Conservation (phyloP, 2,888 invertebrate genomes). For the Prosopocoilus inquinatus region DNA sequence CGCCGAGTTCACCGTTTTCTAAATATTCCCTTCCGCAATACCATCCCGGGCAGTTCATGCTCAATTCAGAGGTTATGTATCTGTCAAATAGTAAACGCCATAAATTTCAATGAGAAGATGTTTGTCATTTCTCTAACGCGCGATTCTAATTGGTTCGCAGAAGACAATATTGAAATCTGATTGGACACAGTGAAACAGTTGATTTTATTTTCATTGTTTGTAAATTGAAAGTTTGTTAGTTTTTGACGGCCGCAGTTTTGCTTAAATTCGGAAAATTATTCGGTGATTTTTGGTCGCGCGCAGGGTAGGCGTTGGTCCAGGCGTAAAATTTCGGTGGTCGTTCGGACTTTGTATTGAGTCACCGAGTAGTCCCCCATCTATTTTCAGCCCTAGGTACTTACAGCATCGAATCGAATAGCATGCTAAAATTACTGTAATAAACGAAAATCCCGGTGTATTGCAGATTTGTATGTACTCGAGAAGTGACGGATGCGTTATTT, state of each 20-base stretch:
- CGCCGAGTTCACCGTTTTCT: constrained; percentile 70
- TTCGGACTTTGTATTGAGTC: constrained; percentile 43
- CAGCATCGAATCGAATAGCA: constrained; percentile 61
- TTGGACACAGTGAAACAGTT: constrained; percentile 34
- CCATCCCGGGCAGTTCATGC: constrained; percentile 69
- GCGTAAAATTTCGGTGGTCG: constrained; percentile 6
- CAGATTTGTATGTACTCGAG: constrained; percentile 21
- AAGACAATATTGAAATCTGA: constrained; percentile 30
- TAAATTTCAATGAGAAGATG: constrained; percentile 27
- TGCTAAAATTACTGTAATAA: constrained; percentile 62
- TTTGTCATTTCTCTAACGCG: constrained; percentile 31
- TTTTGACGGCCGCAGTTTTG: constrained; percentile 17
- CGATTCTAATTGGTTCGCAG: constrained; percentile 29
- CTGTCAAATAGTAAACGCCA: constrained; percentile 25
- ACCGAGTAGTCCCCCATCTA: constrained; percentile 65
- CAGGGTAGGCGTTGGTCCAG: constrained; percentile 2
- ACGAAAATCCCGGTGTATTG: constrained; percentile 43
- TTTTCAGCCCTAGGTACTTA: constrained; percentile 72
- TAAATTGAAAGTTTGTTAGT: constrained; percentile 14
- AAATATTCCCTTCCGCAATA: constrained; percentile 76
- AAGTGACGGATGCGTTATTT: constrained; percentile 42
- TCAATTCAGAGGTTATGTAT: constrained; percentile 29
- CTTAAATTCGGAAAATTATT: constrained; percentile 21
- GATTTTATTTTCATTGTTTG: constrained; percentile 16
- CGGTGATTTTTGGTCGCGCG: constrained; percentile 16